phyloP scores from a whole-genome alignment of 2,888 invertebrate genomes.

The Gerosis bhagava region DNA sequence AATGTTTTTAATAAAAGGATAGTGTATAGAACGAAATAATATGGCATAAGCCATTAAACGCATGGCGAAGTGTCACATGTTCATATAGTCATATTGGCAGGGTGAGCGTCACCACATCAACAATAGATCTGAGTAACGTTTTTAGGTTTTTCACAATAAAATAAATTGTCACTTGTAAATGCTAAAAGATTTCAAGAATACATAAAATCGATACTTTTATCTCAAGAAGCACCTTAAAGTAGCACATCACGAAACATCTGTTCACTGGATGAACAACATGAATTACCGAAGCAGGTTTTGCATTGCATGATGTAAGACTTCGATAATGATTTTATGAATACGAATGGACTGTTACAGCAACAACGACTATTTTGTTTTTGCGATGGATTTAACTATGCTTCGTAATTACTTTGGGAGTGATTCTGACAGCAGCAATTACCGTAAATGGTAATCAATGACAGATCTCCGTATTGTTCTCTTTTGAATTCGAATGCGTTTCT shows the following conservation, averaged over 20 bases:
- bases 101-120: too few relatives aligned
- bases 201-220: too few relatives aligned
- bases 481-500: constrained; percentile 14
- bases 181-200: constrained; percentile 1
- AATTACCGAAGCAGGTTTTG: background rate
- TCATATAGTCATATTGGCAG: too few relatives aligned
- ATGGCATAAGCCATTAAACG: too few relatives aligned
- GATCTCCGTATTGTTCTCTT: constrained; percentile 20
- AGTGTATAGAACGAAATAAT: too few relatives aligned
- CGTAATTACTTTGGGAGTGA: constrained; percentile 8
- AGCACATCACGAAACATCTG: background rate
- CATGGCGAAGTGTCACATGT: too few relatives aligned
- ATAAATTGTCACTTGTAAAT: too few relatives aligned
- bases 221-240: too few relatives aligned
- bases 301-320: constrained; percentile 10
- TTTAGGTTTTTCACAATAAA: too few relatives aligned
- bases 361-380: constrained; percentile 9
- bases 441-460: constrained; percentile 22
- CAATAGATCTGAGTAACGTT: too few relatives aligned
- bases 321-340: constrained; percentile 7
- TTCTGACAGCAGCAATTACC: constrained; percentile 17
- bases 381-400: constrained; percentile 6
- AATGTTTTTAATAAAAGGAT: too few relatives aligned
- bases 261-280: background rate
- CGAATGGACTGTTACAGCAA: constrained; percentile 3